Evolutionary conservation across 2,888 invertebrate species (phyloP).

Genomic region (Nomada lathburiana): DNA sequence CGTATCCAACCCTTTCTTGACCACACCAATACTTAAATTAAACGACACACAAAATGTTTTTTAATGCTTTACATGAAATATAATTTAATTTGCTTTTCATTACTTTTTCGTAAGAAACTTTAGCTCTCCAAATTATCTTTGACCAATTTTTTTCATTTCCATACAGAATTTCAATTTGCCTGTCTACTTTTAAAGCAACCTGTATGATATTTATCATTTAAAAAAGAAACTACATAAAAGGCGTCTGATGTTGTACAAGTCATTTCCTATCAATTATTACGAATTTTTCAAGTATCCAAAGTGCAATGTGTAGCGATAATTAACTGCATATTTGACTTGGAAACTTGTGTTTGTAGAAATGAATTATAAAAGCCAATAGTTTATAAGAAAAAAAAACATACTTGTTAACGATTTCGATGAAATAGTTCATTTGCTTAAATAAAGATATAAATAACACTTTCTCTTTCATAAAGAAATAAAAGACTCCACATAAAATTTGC

Average conservation of each 20-base stretch:
- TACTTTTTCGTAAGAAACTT: too few relatives aligned
- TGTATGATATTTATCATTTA: background rate
- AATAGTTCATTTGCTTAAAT: background rate
- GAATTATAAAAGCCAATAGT: too few relatives aligned
- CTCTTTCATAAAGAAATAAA: too few relatives aligned
- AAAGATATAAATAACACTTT: background rate
- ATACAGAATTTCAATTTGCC: too few relatives aligned
- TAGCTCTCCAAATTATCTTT: too few relatives aligned
- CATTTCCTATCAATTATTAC: conserved; percentile 18
- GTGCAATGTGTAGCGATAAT: conserved; percentile 33
- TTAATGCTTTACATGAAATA: background rate
- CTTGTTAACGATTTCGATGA: background rate
- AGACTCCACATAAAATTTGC: too few relatives aligned
- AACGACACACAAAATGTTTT: background rate
- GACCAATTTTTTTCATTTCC: too few relatives aligned
- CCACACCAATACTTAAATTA: conserved; percentile 79
- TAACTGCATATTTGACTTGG: conserved; percentile 14
- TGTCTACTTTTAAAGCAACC: too few relatives aligned
- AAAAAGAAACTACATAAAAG: background rate
- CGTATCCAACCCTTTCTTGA: conserved; percentile 77
- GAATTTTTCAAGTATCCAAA: conserved; percentile 25
- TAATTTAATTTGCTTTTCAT: background rate
- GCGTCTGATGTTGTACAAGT: conserved; percentile 1
- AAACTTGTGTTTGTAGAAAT: background rate
- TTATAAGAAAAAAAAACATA: too few relatives aligned